Conservation (phyloP, 1,140 invertebrate genomes). For the Brevipalpus yothersi region DNA sequence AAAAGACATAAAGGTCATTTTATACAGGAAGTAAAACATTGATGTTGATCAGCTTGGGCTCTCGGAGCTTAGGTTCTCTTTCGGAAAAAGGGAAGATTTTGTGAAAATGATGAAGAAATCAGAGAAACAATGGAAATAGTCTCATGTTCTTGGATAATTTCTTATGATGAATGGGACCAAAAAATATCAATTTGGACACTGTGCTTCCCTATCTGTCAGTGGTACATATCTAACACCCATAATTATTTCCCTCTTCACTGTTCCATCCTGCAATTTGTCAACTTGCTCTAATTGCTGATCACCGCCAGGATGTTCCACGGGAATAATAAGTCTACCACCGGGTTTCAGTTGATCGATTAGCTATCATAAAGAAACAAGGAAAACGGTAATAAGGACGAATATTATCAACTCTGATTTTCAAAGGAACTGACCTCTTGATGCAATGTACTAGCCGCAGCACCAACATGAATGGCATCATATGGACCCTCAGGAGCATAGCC, state of each 20-base stretch:
- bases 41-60: too few relatives aligned
- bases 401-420: background rate
- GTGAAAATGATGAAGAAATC: too few relatives aligned
- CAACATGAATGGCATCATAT: conserved; percentile 81
- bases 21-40: too few relatives aligned
- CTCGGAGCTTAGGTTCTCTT: too few relatives aligned
- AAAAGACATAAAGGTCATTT: too few relatives aligned
- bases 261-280: conserved; percentile 60
- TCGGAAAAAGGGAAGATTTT: too few relatives aligned
- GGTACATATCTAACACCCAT: conserved; percentile 96
- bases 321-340: conserved; percentile 70
- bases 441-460: conserved; percentile 53
- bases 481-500: conserved; percentile 45
- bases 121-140: too few relatives aligned
- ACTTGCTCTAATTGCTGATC: conserved; percentile 61
- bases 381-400: background rate
- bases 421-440: conserved; percentile 36
- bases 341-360: conserved; percentile 42
- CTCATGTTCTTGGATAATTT: too few relatives aligned
- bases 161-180: background rate
- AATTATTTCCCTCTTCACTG: conserved; percentile 42
- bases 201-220: conserved; percentile 58
- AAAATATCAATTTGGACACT: conserved; percentile 24
- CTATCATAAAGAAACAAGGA: conserved; percentile 18
- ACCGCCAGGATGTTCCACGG: conserved; percentile 55